Base-by-base conservation (phyloP, 2,888 invertebrate genomes). In the Drosophila phalerata region DNA sequence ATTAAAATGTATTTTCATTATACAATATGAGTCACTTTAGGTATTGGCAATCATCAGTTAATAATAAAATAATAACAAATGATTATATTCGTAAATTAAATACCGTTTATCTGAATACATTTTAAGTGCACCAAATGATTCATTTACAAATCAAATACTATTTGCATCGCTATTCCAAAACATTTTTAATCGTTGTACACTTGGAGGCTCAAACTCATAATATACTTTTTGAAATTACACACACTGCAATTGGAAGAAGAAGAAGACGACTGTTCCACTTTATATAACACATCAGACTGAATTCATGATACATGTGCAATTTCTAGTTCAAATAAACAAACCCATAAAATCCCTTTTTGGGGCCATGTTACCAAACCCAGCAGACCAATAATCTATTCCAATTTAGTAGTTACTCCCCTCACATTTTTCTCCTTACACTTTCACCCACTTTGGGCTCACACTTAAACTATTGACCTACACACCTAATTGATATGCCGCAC, bases 401-500 rank as follows among this genome's bases (percentile, higher is more conserved):
- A 32, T 37, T 47, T 10, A 8, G 30, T 17, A 28, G n/a, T 9
- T 15, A 10, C 8, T 11, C 3, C 11, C 57, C 11, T 11, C 9
- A 10, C 30, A 1, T 13, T 19, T 1, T 51, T 2, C 40, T 25
- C 25, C 25, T 5, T 25, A 13, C 28, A 32, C 15, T n/a, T 3
- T 6, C 15, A 2, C 42, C 25, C 25, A 25, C 25, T 25, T 45
- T 42, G 58, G 42, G 57, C 51, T 55, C 56, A 70, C 81, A 68
- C 65, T 73, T 81, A 62, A 74, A 81, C 81, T 70, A 82, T 87
- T 74, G 85, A 86, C 81, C 81, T 77, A 77, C 70, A 84, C 78
- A 81, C 75, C 72, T 81, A 84, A 84, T 82, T 82, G 81, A 74
- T 84, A 81, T 81, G 84, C 84, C 65, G 60, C 77, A 80, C 81